Percentiles rank a stretch among this genome's conserved stretches.
Conservation (phyloP, 2,113 vertebrate species). For the Crypturellus undulatus region DNA sequence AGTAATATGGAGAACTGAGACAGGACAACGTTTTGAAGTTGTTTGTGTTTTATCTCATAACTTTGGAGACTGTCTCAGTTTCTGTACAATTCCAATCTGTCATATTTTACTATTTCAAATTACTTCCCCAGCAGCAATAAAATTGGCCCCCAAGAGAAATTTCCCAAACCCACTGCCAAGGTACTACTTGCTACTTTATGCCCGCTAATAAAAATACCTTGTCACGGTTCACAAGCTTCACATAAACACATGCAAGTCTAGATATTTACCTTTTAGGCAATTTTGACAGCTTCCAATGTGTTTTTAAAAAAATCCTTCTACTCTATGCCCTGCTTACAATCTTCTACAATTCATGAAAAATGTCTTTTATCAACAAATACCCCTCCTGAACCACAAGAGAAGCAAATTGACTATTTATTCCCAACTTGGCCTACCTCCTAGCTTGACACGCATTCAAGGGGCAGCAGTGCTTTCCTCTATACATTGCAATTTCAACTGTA, state of each 20-base stretch:
- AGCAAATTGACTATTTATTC: neutral
- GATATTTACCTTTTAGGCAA: neutral
- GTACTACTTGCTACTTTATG: neutral
- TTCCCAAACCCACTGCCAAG: neutral
- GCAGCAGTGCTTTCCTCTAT: neutral
- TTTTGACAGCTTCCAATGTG: neutral
- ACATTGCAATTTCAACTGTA: neutral
- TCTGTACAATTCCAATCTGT: neutral
- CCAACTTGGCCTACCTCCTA: neutral
- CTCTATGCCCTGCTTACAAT: neutral
- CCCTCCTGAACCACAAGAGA: neutral
- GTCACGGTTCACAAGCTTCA: neutral
- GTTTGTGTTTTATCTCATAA: neutral
- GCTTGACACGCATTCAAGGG: neutral
- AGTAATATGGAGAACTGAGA: neutral
- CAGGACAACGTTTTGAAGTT: neutral
- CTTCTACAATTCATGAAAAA: neutral
- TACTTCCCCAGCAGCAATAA: neutral
- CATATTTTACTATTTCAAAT: neutral
- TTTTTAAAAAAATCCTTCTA: neutral
- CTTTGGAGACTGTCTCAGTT: neutral
- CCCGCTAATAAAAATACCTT: neutral
- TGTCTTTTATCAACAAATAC: neutral
- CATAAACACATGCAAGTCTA: neutral
- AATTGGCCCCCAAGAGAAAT: neutral